Evolutionary conservation across 2,888 invertebrate species (phyloP), one percentile per base, ranked within the genome.

Genomic region (Drosophila macrospina): DNA sequence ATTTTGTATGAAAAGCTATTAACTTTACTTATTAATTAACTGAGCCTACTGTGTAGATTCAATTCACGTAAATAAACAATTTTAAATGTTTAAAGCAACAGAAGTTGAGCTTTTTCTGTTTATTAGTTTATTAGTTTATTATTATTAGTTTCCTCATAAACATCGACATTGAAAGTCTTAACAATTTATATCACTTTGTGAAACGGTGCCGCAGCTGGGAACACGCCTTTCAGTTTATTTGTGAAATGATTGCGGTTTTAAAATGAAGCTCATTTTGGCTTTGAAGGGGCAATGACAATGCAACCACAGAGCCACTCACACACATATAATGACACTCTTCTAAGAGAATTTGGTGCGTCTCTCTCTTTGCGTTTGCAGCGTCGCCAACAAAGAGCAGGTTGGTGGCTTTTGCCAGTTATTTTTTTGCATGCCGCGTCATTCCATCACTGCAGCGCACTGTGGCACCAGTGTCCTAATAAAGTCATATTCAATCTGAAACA

Each of bases 361-460:
- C 32, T 52, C 74, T 74, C 69, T 78, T 74, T n/a, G 7, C 34
- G 10, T 47, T 54, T 75, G 42, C 74, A 62, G 50, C 5, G 30
- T 5, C 41, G n/a, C 15, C 11, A 16, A 6, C 30, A 26, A 61
- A 77, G 74, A 77, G 78, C 8, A 56, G 45, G 37, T 39, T 20
- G 24, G 4, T 42, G 5, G 28, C 16, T 39, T 10, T 47, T 24
- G 30, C 16, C 15, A 44, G 47, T 47, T 47, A 16, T 28, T 37
- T 34, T 15, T 72, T 72, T 26, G 73, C 67, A 73, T 41, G 54
- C 13, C 47, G 51, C 59, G 69, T 66, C 61, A 74, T 74, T 62
- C 74, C 74, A 63, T 62, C 52, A 68, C 57, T 68, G 55, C 55
- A 63, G 42, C 47, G 41, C n/a, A 74, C 78, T 6, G 63, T 74